Base-by-base conservation (phyloP, 1,140 invertebrate species). In the Melipona quadrifasciata region DNA sequence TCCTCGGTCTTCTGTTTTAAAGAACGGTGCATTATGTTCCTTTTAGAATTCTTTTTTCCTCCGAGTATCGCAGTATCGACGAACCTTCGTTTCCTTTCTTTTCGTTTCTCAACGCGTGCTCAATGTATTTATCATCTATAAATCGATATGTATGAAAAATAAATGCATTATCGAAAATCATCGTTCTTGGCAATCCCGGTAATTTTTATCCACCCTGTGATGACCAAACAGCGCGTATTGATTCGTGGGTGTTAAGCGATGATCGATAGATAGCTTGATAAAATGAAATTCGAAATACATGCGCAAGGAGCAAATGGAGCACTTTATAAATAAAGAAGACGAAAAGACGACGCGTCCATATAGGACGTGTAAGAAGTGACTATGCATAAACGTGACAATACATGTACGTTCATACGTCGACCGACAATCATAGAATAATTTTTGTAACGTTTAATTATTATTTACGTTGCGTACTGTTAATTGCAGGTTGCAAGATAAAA, bases 201-300 rank as follows among this genome's bases (percentile, higher is more conserved):
- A 55, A 72, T 81, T 76, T 86, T 71, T 68, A 82, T 14, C 67
- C 79, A 81, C 55, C 65, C 83, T 80, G 74, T 58, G 27, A 57
- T 14, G 53, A 85, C 34, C 79, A 75, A 75, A 39, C 80, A 27
- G 51, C 51, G 72, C 84, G 70, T 85, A 70, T 57, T 82, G 82
- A 85, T 76, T 71, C 39, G 70, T 76, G 53, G 70, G 64, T 74
- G 80, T 74, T 73, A 53, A 57, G 34, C 61, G 57, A 64, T 77
- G 67, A 79, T 80, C 77, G 31, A 84, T 84, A 73, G 31, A 84
- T 84, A 73, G 72, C 70, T 74, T 61, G 55, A 75, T 70, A 67
- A 82, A 75, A 75, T 70, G 57, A 82, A 75, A 55, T 83, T 83
- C 47, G 55, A 71, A 61, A 19, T 27, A 47, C 73, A 39, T n/a